These are phyloP conservation scores for Siniperca chuatsi DNA, from an alignment of 2,113 vertebrate genomes.

Conservation along the genomic window DNA sequence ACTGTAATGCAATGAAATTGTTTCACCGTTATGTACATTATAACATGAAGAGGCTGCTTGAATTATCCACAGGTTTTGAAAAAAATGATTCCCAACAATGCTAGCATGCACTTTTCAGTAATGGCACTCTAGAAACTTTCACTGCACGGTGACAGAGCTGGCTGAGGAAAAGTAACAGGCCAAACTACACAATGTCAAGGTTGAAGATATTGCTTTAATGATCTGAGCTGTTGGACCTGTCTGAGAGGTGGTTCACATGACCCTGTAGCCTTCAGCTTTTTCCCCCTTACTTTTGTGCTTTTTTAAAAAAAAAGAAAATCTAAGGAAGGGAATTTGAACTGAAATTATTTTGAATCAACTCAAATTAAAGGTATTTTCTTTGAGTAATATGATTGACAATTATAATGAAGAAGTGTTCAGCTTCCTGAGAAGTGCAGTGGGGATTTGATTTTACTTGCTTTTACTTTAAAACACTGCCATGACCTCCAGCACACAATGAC, in stretches of 20 bases:
- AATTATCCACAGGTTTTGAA: neutral
- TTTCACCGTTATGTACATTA: no score
- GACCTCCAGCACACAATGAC: slow-evolving; percentile 8
- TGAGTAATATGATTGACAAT: neutral
- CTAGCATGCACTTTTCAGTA: neutral
- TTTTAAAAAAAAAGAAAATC: no score
- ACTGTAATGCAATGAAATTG: neutral
- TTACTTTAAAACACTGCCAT: neutral
- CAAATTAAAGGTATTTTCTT: neutral
- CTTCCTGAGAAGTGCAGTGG: neutral
- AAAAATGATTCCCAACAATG: neutral
- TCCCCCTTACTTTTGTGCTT: neutral
- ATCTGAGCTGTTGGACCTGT: slow-evolving; percentile 21
- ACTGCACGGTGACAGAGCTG: neutral
- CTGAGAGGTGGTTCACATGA: neutral
- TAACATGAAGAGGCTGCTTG: neutral
- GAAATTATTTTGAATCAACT: neutral
- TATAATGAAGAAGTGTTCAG: neutral
- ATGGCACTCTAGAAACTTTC: neutral
- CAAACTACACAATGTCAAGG: slow-evolving; percentile 22
- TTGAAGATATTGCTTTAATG: slow-evolving; percentile 44
- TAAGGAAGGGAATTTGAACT: neutral
- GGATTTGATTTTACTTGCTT: neutral
- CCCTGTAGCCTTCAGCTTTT: slow-evolving; percentile 7
- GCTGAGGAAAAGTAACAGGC: slow-evolving; percentile 22